Evolutionary conservation across 2,888 invertebrate species (phyloP), one percentile per base, ranked within the genome.

Genomic region (Formica aserva): DNA sequence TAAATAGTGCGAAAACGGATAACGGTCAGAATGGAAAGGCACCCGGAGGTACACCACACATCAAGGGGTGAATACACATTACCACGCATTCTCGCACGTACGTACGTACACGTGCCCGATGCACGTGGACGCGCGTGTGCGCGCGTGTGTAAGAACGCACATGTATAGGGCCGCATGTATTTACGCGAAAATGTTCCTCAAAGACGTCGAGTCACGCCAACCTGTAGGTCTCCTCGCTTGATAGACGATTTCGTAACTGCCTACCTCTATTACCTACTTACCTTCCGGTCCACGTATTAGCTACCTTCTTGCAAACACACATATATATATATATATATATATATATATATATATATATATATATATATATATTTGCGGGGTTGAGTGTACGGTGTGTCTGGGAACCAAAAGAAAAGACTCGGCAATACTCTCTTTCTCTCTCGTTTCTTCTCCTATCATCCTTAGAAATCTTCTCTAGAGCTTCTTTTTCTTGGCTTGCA

Each of bases 171-270:
- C 75, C 66, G 69, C 75, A 72, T 52, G 84, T 85, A 88, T 84
- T 91, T 91, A 69, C 38, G 83, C 87, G 85, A 87, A 86, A 89
- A 89, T 84, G 86, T 84, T 85, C 85, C 82, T 83, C 85, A 86
- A 91, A 89, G 90, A 89, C 86, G 88, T 74, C 74, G 88, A 90
- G 91, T 92, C 91, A 92, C 91, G 92, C 91, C 92, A 92, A 92
- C 92, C 92, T 92, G 92, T 92, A 89, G 92, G 91, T 89, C 87
- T n/a, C 8, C 84, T 81, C 80, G 86, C 66, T 82, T 86, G 88
- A 92, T 91, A 85, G 88, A 85, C 84, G 84, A 87, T 89, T 91
- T 87, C 84, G 87, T 88, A 89, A 91, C 89, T 82, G 77, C 83
- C 85, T 87, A 84, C 48, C 52, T 84, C 84, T 63, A 45, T 57